These are phyloP conservation scores for Epinotia bilunana DNA, from an alignment of 2,888 invertebrate genomes.

Conservation along the genomic window DNA sequence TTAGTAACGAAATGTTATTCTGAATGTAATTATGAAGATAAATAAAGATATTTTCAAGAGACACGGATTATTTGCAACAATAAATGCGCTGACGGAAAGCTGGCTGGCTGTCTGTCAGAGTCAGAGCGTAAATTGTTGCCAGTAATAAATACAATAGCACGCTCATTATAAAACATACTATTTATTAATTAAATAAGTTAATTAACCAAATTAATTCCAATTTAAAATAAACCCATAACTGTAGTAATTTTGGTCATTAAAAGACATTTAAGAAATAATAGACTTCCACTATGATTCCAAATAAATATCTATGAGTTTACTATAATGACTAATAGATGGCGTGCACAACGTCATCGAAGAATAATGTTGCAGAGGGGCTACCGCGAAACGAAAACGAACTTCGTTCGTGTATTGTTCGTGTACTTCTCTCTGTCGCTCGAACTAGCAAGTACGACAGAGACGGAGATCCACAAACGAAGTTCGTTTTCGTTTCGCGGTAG, in stretches of 20 bases:
- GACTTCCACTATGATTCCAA: not conserved
- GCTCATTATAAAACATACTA: not conserved
- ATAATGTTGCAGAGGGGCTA: too few species aligned
- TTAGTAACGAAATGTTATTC: constrained; percentile 21
- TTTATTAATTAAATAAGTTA: not conserved
- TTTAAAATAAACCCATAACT: not conserved
- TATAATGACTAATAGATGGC: constrained; percentile 27
- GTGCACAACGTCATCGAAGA: not conserved
- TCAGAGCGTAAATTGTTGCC: constrained; percentile 30
- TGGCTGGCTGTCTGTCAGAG: constrained; percentile 46
- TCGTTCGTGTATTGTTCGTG: too few species aligned
- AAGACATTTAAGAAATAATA: not conserved
- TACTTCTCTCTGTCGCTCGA: too few species aligned
- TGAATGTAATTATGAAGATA: constrained; percentile 3
- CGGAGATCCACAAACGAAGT: too few species aligned
- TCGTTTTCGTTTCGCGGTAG: too few species aligned
- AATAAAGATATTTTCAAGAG: constrained; percentile 26
- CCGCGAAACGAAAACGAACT: too few species aligned
- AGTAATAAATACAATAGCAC: constrained; percentile 14
- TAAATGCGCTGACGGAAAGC: constrained; percentile 48
- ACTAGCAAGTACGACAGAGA: too few species aligned
- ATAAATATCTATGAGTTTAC: not conserved
- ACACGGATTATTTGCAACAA: constrained; percentile 41
- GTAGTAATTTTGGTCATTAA: too few species aligned
- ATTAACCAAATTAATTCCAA: not conserved